phyloP scores from a whole-genome alignment of 1,140 invertebrate genomes.

The Trypoxylus dichotomus region DNA sequence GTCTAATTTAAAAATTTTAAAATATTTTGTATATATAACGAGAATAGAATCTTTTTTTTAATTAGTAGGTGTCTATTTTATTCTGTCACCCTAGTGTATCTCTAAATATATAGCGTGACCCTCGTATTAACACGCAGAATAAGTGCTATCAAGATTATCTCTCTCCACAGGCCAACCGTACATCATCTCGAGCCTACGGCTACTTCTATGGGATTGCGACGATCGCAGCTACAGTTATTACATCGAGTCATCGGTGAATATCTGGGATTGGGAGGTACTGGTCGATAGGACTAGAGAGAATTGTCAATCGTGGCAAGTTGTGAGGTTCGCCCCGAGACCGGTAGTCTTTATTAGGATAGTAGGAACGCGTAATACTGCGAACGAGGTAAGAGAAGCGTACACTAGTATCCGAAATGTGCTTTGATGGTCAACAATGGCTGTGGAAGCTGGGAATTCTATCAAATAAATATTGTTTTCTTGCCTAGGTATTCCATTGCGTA shows the following conservation, averaged over 20 bases:
- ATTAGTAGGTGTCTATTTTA: too few relatives aligned
- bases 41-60: too few relatives aligned
- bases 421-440: too few relatives aligned
- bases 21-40: too few relatives aligned
- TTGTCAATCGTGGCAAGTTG: conserved; percentile 91
- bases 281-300: conserved; percentile 74
- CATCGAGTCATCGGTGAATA: conserved; percentile 93
- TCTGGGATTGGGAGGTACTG: conserved; percentile 85
- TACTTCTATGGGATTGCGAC: conserved; percentile 98
- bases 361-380: conserved; percentile 94
- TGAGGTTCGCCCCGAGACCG: conserved; percentile 78
- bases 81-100: too few relatives aligned
- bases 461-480: conserved; percentile 27
- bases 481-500: conserved; percentile 94
- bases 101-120: too few relatives aligned
- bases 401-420: not conserved
- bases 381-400: conserved; percentile 69
- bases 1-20: too few relatives aligned
- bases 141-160: not conserved
- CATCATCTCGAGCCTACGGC: conserved; percentile 84
- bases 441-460: too few relatives aligned
- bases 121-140: too few relatives aligned
- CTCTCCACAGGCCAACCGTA: conserved; percentile 76
- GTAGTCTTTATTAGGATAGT: conserved; percentile 94
- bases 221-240: conserved; percentile 95